These are phyloP conservation scores for Graphium colonna DNA, from an alignment of 2,888 invertebrate species.

Conservation along the genomic window DNA sequence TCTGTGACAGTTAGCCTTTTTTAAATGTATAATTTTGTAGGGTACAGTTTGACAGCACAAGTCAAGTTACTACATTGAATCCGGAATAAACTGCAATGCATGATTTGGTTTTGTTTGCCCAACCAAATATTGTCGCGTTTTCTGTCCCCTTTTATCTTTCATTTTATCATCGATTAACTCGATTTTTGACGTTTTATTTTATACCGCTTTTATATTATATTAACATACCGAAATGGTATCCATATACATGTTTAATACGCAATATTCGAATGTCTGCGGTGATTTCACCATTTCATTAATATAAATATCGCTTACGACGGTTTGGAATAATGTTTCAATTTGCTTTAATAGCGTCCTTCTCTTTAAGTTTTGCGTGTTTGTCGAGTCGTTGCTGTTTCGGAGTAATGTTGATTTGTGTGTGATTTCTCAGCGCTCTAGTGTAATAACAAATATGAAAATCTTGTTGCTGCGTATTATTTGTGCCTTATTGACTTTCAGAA, in stretches of 20 bases:
- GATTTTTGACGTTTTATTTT: not conserved
- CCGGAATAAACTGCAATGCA: not conserved
- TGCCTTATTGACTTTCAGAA: conserved; percentile 71
- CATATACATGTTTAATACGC: conserved; percentile 2
- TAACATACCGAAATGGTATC: conserved; percentile 7
- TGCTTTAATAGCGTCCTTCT: conserved; percentile 63
- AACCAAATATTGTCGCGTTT: not conserved
- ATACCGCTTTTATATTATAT: not conserved
- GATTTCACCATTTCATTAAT: conserved; percentile 41
- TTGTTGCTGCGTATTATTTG: conserved; percentile 60
- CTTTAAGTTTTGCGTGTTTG: conserved; percentile 45
- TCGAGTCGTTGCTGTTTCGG: conserved; percentile 41
- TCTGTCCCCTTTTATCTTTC: not conserved
- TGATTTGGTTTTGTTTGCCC: not conserved
- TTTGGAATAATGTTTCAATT: conserved; percentile 66
- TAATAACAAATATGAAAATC: conserved; percentile 69
- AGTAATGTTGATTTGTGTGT: conserved; percentile 45
- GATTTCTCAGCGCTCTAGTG: conserved; percentile 46
- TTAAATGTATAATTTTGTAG: not conserved
- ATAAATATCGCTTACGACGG: conserved; percentile 42
- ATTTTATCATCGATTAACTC: not conserved
- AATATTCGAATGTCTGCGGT: conserved; percentile 40
- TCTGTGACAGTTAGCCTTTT: not conserved
- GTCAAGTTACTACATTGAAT: not conserved
- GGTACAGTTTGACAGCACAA: not conserved